A percentile compares a stretch with the other conserved stretches of the same genome.
phyloP scores from a whole-genome alignment of 2,888 invertebrate genomes.

The Netelia virgata region DNA sequence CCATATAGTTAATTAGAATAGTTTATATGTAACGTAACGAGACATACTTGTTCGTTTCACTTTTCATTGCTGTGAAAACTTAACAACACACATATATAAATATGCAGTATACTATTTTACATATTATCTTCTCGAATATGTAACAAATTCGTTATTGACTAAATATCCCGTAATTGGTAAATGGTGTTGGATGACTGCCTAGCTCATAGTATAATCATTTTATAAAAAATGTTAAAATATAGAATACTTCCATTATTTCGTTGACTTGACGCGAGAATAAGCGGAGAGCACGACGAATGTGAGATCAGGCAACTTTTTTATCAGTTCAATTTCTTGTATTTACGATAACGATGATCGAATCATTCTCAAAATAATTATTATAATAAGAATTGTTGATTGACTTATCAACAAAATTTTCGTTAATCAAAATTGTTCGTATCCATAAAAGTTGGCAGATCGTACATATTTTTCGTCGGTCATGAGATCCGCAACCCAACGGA shows the following conservation, averaged over 20 bases:
- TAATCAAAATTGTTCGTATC: background rate
- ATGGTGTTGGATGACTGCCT: conserved; percentile 82
- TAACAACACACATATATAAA: conserved; percentile 69
- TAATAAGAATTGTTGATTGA: background rate
- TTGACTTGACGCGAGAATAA: conserved; percentile 60
- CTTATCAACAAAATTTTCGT: background rate
- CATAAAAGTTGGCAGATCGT: conserved; percentile 25
- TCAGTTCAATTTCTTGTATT: background rate
- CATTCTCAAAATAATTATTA: background rate
- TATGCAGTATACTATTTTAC: conserved; percentile 46
- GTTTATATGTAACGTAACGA: conserved; percentile 76
- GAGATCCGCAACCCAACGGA: conserved; percentile 53
- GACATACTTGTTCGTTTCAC: conserved; percentile 55
- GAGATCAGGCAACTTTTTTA: conserved; percentile 30
- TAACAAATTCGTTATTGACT: conserved; percentile 62
- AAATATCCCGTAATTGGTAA: conserved; percentile 78
- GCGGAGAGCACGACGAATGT: conserved; percentile 20
- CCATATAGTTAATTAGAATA: conserved; percentile 74
- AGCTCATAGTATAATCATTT: conserved; percentile 80
- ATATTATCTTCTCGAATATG: conserved; percentile 44
- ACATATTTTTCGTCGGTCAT: conserved; percentile 37
- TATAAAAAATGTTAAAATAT: conserved; percentile 60
- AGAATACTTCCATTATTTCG: conserved; percentile 75
- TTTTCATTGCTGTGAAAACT: conserved; percentile 60
- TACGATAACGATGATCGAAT: background rate